Evolutionary conservation across 2,888 invertebrate genomes (phyloP).

Genomic region (Brachylomia viminalis): DNA sequence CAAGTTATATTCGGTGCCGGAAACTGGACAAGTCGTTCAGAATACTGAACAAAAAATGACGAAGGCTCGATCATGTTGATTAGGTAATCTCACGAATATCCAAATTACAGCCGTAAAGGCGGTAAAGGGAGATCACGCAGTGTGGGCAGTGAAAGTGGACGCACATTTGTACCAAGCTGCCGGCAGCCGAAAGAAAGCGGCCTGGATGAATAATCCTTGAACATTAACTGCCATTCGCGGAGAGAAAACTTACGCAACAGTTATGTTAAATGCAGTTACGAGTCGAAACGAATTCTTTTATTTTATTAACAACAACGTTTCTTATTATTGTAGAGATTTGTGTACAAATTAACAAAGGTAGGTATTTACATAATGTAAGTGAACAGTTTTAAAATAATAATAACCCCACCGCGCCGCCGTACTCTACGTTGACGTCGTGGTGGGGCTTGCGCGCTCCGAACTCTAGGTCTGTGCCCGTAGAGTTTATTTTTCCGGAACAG

Average conservation of each 20-base stretch:
- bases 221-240: constrained; percentile 29
- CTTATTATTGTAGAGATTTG: not conserved
- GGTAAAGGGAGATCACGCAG: constrained; percentile 52
- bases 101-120: constrained; percentile 50
- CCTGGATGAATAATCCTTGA: constrained; percentile 73
- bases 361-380: not conserved
- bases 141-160: constrained; percentile 72
- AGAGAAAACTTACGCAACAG: constrained; percentile 52
- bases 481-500: no score
- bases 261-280: constrained; percentile 5
- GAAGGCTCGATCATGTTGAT: constrained; percentile 23
- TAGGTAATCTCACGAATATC: constrained; percentile 53
- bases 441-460: no score
- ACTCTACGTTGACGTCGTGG: no score
- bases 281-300: constrained; percentile 10
- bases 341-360: not conserved
- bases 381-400: not conserved
- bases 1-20: constrained; percentile 12
- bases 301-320: not conserved
- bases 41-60: constrained; percentile 18
- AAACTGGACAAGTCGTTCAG: constrained; percentile 8
- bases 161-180: constrained; percentile 35
- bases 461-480: no score
- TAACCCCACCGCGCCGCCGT: no score
- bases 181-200: constrained; percentile 73